Evolutionary conservation across 37 sponge, comb jelly and placozoan species (phyloP), one percentile per base, ranked within the genome.

Genomic region (Beroe forskalii): DNA sequence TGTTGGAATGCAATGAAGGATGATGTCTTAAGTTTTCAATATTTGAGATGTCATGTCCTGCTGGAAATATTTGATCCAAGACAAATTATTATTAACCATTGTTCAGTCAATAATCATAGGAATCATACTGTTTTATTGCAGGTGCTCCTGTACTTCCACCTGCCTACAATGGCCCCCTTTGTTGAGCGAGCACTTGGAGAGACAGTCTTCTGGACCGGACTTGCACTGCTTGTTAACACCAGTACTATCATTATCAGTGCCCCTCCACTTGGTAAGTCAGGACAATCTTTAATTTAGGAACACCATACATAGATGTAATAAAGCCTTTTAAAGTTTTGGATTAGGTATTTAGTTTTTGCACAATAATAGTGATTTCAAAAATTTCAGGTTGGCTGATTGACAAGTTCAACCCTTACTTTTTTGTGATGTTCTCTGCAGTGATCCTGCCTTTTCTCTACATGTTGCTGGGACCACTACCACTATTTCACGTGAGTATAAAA

Each of bases 201-300:
- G 31, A 25, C 24, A 1, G 31, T 80, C 9, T 43, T 80, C 1
- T 80, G 86, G 86, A 80, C 86, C 1, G 86, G 86, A 44, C 44
- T 80, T 2, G 86, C 86, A 28, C 86, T 80, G 0, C 86, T 80
- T 1, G 86, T 80, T 4, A 80, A 80, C 28, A 80, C 86, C 30
- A 80, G 86, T 38, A 80, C 86, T 0, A 80, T 80, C 27, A 43
- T 80, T 30, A 80, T 80, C 55, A 80, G 86, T 25, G 86, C 86
- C 25, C 86, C 86, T n/a, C 86, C 86, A 17, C 55, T 80, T 0
- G 86, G 86, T 80, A n/a, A n/a, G n/a, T n/a, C n/a, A n/a, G n/a
- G n/a, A n/a, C n/a, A n/a, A n/a, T n/a, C n/a, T n/a, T n/a, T n/a
- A n/a, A n/a, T n/a, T n/a, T n/a, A n/a, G n/a, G n/a, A n/a, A n/a